Conservation (phyloP, 2,113 vertebrate species). For the Ceuthmochares aereus region DNA sequence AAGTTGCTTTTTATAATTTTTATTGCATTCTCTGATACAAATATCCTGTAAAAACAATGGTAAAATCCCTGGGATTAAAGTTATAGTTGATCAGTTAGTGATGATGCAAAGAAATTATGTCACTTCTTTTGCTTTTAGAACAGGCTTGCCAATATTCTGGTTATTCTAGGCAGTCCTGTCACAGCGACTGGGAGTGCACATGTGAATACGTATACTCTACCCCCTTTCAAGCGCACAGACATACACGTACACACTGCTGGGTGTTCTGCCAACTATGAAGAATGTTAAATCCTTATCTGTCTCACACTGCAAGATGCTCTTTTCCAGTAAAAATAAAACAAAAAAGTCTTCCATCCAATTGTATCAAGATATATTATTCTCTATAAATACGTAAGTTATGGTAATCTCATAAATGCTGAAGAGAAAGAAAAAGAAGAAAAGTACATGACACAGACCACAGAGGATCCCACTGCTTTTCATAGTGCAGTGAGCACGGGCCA, state of each 20-base stretch:
- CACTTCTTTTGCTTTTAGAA: neutral
- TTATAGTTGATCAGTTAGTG: neutral
- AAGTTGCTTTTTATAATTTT: neutral
- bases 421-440: neutral
- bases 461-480: neutral
- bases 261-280: neutral
- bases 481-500: neutral
- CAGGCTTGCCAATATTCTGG: neutral
- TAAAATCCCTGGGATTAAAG: neutral
- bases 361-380: neutral
- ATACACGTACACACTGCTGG: neutral
- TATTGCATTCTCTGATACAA: neutral
- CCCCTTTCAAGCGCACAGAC: neutral
- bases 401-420: neutral
- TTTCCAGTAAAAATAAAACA: neutral
- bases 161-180: neutral
- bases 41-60: neutral
- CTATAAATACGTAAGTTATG: neutral
- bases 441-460: fast-evolving
- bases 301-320: neutral
- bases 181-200: neutral
- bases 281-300: neutral
- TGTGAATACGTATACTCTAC: neutral
- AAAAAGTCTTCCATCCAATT: neutral
- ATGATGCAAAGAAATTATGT: neutral